Conservation (phyloP, 2,113 vertebrate genomes). For the Syngnathus floridae region DNA sequence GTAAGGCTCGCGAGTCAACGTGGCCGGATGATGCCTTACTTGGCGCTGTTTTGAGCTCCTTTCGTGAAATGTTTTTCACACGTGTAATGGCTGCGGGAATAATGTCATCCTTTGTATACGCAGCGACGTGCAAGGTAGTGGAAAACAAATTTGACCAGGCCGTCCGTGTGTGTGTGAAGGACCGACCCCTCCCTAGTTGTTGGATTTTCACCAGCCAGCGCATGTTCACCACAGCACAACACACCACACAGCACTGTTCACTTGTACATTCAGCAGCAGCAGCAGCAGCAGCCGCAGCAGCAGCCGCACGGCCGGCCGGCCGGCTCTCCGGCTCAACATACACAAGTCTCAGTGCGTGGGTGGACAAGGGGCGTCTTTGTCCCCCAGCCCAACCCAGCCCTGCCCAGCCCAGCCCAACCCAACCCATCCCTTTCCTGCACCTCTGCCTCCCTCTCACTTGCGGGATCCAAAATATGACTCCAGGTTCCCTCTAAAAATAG, state of each 20-base stretch:
- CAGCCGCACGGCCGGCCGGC: conserved; percentile 8
- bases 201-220: conserved; percentile 40
- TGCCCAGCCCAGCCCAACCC: conserved; percentile 55
- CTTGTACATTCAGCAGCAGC: conserved; percentile 54
- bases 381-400: conserved; percentile 58
- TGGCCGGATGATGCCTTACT: not conserved
- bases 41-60: not conserved
- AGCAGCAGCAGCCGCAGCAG: too few species aligned
- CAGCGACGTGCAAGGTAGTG: not conserved
- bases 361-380: conserved; percentile 85
- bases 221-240: conserved; percentile 1
- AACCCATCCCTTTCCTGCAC: conserved; percentile 53
- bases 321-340: conserved; percentile 66
- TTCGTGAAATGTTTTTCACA: conserved; percentile 1
- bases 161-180: conserved; percentile 11
- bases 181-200: conserved; percentile 27
- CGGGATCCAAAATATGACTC: conserved; percentile 64
- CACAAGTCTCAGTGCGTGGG: conserved; percentile 63
- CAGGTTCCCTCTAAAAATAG: conserved; percentile 73
- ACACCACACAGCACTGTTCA: conserved; percentile 44
- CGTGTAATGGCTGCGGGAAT: not conserved
- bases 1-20: not conserved
- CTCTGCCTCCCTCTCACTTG: conserved; percentile 49
- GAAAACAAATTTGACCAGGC: conserved; percentile 8
- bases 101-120: not conserved